Base-by-base conservation (phyloP, 2,888 invertebrate genomes). In the Pediacus dermestoides region DNA sequence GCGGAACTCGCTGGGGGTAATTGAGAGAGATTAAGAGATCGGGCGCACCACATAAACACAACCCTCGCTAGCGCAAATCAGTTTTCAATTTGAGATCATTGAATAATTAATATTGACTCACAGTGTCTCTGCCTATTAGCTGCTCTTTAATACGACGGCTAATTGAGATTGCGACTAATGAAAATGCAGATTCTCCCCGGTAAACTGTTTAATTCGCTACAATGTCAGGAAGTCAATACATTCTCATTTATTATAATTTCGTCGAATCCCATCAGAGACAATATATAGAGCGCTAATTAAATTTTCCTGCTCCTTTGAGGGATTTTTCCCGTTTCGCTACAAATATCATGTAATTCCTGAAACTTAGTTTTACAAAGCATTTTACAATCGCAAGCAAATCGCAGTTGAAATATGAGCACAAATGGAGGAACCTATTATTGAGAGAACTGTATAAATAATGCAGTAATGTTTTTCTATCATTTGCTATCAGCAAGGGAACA, bases 11-110 rank as follows among this genome's bases (percentile, higher is more conserved):
- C 54, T 50, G 50, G 58, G 61, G 60, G 62, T 62, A 65, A 65
- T 65, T 64, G 61, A 60, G 62, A 57, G 62, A 65, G 64, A 64
- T 64, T 64, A 66, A 64, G 63, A 62, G 64, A 64, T 66, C 58
- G 60, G 61, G 60, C 50, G 61, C 56, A 59, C 63, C 64, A 59
- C 64, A 64, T 66, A 66, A 64, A 64, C 65, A 64, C 58, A 56
- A 58, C 58, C 53, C 58, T 56, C 58, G 53, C 55, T 53, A 49
- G 57, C 56, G 53, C 58, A 62, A 62, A 64, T 61, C 57, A 63
- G 55, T 64, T 63, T 64, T 63, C 63, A 62, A 64, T 63, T 62
- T 59, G 58, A 54, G 61, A 58, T 61, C 61, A 61, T 60, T 60
- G 61, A 60, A 63, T 65, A 64, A 65, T 64, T 64, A 63, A 63